Evolutionary conservation across 2,888 invertebrate genomes (phyloP), one percentile per base, ranked within the genome.

Genomic region (Thysanoteuthis rhombus): DNA sequence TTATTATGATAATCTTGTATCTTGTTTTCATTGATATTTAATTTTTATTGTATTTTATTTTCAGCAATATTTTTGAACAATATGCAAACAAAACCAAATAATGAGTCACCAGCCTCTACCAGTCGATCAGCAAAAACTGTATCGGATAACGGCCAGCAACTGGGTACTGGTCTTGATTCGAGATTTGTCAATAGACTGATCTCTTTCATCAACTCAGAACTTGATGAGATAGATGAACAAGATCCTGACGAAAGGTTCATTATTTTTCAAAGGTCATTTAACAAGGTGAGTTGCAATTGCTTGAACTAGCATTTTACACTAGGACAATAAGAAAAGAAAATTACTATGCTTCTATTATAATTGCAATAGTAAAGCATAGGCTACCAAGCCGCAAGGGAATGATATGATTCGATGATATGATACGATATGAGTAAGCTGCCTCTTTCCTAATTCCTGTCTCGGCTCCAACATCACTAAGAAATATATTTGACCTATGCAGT

Each of bases 241-340:
- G 96, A 96, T 94, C 95, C 95, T 94, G 96, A 96, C 90, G 96
- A 96, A 94, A 94, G 96, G 93, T 97, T 96, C 94, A 95, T 96
- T 38, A 95, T 97, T 39, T 96, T 96, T 94, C 96, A 96, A 94
- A 95, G 95, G 91, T 96, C 96, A 12, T 97, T 97, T 94, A 96
- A 96, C 93, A 96, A 95, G 96, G 97, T 97, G 95, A 75, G 75
- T 22, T 52, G 22, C 0, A 52, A 47, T 47, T 47, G 47, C 47
- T 47, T 47, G 47, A 47, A 47, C 47, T 19, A 75, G n/a, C n/a
- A 0, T 75, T 75, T 75, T 10, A 32, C 1, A 8, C n/a, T 47
- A 19, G 22, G 47, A 19, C 47, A 47, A 47, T 47, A 5, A 10
- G 10, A 42, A 42, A 10, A 42, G 10, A 10, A 42, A 42, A 10